Evolutionary conservation across 2,113 vertebrate species (phyloP).

Genomic region (Heptranchias perlo): DNA sequence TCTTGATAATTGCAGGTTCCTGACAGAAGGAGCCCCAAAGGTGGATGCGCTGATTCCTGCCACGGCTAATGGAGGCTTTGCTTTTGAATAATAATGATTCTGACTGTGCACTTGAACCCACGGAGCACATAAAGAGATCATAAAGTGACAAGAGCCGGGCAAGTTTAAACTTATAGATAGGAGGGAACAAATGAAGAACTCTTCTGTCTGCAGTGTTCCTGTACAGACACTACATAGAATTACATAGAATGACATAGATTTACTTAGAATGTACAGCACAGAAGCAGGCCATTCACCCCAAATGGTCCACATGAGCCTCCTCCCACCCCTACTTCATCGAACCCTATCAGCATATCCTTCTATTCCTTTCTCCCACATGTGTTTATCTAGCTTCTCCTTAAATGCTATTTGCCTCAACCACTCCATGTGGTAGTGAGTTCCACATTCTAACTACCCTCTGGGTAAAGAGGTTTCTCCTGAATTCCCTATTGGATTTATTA

Average conservation of each 20-base stretch:
- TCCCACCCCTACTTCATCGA: too few species aligned
- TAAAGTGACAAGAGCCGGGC: background rate
- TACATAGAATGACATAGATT: too few species aligned
- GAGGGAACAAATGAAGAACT: background rate
- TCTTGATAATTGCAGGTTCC: conserved; percentile 16
- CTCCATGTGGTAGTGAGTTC: too few species aligned
- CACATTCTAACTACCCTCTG: too few species aligned
- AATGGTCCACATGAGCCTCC: background rate
- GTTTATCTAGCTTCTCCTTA: too few species aligned
- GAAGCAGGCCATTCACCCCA: background rate
- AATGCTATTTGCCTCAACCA: too few species aligned
- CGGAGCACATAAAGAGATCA: background rate
- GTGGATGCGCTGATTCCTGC: background rate
- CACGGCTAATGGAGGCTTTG: background rate
- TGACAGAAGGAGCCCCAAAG: background rate
- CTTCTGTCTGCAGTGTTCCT: background rate
- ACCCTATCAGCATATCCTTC: background rate
- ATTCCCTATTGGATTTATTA: background rate
- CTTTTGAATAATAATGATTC: background rate
- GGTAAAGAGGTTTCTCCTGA: background rate
- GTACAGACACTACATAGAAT: background rate
- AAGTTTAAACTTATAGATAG: background rate
- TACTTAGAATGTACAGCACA: background rate
- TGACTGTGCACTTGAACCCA: background rate
- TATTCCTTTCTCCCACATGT: background rate